phyloP scores from a whole-genome alignment of 2,797 vertebrate species.

The Tolypeutes matacus region DNA sequence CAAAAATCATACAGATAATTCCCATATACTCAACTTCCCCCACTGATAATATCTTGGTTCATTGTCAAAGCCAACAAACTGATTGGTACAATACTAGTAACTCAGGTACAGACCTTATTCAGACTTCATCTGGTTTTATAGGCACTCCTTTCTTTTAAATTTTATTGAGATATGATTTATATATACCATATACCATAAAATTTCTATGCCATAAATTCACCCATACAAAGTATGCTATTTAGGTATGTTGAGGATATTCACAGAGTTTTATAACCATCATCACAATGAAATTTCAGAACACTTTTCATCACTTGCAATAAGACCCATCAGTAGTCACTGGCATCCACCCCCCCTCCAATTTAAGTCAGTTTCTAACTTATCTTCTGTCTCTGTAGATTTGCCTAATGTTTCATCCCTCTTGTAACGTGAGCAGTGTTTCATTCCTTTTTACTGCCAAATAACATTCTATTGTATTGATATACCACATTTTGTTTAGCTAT shows the following conservation, averaged over 20 bases:
- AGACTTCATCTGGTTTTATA: neutral
- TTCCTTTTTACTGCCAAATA: no score
- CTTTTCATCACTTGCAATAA: neutral
- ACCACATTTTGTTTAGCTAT: neutral
- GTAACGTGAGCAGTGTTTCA: neutral
- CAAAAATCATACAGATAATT: neutral
- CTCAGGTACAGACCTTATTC: neutral
- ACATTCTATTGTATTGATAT: neutral
- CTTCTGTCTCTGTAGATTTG: neutral
- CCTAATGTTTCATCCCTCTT: neutral
- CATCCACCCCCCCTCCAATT: neutral
- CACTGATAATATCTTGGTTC: neutral
- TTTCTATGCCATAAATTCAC: neutral
- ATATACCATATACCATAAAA: neutral
- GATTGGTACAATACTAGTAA: neutral
- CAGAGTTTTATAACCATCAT: neutral
- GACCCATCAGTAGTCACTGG: neutral
- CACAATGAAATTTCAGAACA: slow-evolving; percentile 11
- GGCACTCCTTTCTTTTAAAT: neutral
- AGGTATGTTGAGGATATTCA: neutral
- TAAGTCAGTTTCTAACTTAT: neutral
- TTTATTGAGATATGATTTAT: neutral
- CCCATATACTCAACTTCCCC: no score
- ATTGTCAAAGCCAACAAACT: neutral
- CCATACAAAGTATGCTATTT: neutral